Percentiles rank a stretch among this genome's conserved stretches.
Evolutionary conservation across 2,888 invertebrate genomes (phyloP).

Genomic region (Lepeophtheirus nordmannii): DNA sequence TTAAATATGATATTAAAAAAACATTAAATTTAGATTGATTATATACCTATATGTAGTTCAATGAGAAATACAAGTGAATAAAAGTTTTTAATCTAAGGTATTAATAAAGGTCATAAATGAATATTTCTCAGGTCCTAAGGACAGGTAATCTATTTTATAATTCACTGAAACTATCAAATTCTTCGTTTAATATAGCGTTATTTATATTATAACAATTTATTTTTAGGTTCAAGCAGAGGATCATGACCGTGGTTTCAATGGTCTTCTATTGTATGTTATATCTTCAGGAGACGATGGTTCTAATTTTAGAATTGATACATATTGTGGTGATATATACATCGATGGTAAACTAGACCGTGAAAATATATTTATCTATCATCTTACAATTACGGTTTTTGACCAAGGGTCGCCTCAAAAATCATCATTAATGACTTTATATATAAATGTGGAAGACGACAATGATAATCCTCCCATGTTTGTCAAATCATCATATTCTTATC

Average conservation of each 20-base stretch:
- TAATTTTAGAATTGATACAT: conserved; percentile 68
- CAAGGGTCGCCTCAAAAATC: conserved; percentile 65
- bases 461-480: conserved; percentile 79
- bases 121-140: too few species aligned
- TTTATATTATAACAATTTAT: too few species aligned
- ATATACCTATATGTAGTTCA: too few species aligned
- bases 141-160: too few species aligned
- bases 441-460: conserved; percentile 69
- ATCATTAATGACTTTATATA: conserved; percentile 54
- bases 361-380: conserved; percentile 58
- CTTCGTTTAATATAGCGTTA: too few species aligned
- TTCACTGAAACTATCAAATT: too few species aligned
- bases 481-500: conserved; percentile 60
- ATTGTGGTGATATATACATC: conserved; percentile 66
- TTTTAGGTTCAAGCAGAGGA: conserved; percentile 16
- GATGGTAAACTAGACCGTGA: conserved; percentile 79
- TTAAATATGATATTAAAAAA: too few species aligned
- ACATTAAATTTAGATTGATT: too few species aligned
- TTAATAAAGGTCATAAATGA: conserved; percentile 45
- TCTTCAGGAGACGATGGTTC: conserved; percentile 66
- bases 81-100: not conserved
- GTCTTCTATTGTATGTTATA: conserved; percentile 69
- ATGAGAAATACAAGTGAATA: too few species aligned
- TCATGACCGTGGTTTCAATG: conserved; percentile 71
- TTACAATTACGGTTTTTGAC: conserved; percentile 75